phyloP scores from a whole-genome alignment of 2,797 vertebrate species.

The Threskiornis aethiopicus region DNA sequence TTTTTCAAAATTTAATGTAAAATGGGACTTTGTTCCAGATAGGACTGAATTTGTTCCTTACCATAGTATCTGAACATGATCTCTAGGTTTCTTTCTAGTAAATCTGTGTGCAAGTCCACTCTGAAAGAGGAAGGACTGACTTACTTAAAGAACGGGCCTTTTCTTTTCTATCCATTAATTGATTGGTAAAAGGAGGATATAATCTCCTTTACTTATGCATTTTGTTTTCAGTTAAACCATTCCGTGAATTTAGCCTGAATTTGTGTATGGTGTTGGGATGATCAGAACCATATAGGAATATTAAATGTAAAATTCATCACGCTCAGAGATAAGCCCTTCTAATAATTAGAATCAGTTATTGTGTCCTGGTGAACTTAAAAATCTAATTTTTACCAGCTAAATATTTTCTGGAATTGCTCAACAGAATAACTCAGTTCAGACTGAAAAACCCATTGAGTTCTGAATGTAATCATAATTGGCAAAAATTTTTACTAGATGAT shows the following conservation, averaged over 20 bases:
- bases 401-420: background rate
- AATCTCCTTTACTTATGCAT: background rate
- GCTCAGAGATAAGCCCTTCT: background rate
- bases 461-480: background rate
- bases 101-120: background rate
- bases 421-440: background rate
- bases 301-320: background rate
- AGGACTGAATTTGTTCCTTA: background rate
- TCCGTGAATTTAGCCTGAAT: background rate
- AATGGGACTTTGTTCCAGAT: background rate
- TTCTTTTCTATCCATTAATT: background rate
- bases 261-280: background rate
- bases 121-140: background rate
- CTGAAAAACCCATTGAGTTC: background rate
- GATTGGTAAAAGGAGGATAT: background rate
- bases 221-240: background rate
- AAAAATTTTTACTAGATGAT: background rate
- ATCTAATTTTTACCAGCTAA: background rate
- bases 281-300: background rate
- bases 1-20: background rate
- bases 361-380: background rate
- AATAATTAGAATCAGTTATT: background rate
- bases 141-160: background rate
- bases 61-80: background rate
- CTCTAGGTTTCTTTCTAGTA: background rate